A percentile compares a stretch with the other conserved stretches of the same genome.
phyloP scores from a whole-genome alignment of 1,140 invertebrate genomes.

The Caerostris extrusa region DNA sequence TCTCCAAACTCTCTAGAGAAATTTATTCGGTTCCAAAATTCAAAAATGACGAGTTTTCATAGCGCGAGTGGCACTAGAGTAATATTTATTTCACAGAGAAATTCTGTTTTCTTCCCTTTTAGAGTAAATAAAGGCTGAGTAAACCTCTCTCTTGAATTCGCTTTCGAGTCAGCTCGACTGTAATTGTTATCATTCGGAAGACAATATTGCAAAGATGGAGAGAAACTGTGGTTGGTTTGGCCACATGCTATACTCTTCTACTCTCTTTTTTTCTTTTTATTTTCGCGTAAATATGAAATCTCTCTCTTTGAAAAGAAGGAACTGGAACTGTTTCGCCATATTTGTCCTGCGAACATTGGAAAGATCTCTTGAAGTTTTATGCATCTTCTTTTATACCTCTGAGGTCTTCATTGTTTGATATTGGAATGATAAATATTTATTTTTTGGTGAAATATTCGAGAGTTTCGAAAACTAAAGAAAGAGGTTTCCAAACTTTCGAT shows the following conservation, averaged over 20 bases:
- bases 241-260: not conserved
- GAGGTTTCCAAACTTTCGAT: not conserved
- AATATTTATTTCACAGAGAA: conserved; percentile 51
- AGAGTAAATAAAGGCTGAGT: conserved; percentile 56
- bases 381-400: not conserved
- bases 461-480: not conserved
- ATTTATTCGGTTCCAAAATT: conserved; percentile 44
- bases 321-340: not conserved
- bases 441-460: not conserved
- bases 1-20: conserved; percentile 23
- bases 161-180: not conserved
- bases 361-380: not conserved
- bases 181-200: conserved; percentile 45
- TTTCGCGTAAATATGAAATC: conserved; percentile 27
- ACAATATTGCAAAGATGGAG: conserved; percentile 45
- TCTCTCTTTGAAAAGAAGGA: not conserved
- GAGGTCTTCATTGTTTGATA: not conserved
- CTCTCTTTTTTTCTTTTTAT: not conserved
- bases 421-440: not conserved
- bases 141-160: conserved; percentile 36
- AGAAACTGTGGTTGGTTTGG: not conserved
- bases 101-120: conserved; percentile 42
- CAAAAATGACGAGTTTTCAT: conserved; percentile 45
- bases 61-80: conserved; percentile 19
- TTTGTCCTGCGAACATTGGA: not conserved